Percentiles rank a stretch among this genome's conserved stretches.
Evolutionary conservation across 2,797 vertebrate species (phyloP).

Genomic region (Graptemys geographica): DNA sequence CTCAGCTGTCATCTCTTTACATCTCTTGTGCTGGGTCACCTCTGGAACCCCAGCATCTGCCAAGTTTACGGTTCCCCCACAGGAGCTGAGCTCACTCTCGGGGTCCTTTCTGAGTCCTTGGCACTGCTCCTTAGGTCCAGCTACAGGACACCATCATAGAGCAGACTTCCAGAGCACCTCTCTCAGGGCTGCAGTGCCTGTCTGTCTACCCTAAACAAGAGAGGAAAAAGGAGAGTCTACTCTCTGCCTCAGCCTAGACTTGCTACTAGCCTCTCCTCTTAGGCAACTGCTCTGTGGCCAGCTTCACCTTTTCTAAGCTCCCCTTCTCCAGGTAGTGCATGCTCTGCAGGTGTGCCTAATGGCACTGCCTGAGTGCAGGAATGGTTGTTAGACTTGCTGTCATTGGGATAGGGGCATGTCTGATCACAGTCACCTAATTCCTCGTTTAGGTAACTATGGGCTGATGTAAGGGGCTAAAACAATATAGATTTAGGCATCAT

Average conservation of each 20-base stretch:
- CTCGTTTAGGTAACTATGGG: neutral
- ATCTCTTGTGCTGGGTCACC: neutral
- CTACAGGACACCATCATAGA: neutral
- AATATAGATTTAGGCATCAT: neutral
- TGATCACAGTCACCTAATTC: neutral
- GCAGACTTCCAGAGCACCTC: neutral
- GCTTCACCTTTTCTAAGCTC: neutral
- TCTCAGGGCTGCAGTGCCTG: neutral
- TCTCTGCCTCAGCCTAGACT: neutral
- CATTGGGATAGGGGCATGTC: neutral
- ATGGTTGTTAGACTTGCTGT: neutral
- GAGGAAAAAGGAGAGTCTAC: no score
- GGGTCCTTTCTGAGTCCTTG: neutral
- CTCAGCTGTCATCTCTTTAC: neutral
- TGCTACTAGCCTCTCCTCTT: neutral
- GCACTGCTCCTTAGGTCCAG: neutral
- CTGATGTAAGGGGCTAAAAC: neutral
- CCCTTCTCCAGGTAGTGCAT: neutral
- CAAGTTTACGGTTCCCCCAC: neutral
- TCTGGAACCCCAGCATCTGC: neutral
- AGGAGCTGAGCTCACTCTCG: neutral
- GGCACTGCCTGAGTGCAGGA: neutral
- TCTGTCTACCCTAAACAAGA: neutral
- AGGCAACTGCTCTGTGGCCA: neutral
- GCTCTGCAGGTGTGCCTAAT: neutral